These are phyloP conservation scores for Hippocampus kuda DNA, from an alignment of 2,797 vertebrate genomes.

Conservation along the genomic window DNA sequence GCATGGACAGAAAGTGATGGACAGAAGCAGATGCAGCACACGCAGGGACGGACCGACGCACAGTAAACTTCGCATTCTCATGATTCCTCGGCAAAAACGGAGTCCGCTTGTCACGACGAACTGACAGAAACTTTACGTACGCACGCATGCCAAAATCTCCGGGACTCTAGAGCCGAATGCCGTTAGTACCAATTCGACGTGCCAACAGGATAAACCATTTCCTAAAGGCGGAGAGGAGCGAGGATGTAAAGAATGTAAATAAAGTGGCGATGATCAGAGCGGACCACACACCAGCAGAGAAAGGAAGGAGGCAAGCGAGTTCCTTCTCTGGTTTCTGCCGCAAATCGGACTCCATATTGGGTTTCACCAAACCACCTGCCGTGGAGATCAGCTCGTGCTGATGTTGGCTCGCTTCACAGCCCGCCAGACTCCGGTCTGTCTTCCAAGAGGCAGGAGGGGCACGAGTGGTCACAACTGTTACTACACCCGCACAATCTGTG, in stretches of 20 bases:
- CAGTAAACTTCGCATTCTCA: conserved; percentile 44
- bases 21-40: conserved; percentile 51
- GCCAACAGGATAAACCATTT: conserved; percentile 44
- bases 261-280: conserved; percentile 36
- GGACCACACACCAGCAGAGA: conserved; percentile 50
- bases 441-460: conserved; percentile 3
- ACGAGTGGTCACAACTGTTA: conserved; percentile 20
- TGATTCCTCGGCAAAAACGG: conserved; percentile 42
- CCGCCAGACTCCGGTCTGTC: conserved; percentile 19
- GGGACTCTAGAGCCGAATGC: conserved; percentile 31
- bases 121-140: conserved; percentile 37
- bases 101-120: conserved; percentile 41
- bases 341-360: conserved; percentile 30
- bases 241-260: conserved; percentile 49
- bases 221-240: conserved; percentile 30
- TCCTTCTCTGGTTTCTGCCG: conserved; percentile 31
- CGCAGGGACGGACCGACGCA: conserved; percentile 1
- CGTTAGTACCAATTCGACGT: conserved; percentile 34
- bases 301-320: conserved; percentile 22
- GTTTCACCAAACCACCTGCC: conserved; percentile 54
- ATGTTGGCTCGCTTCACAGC: conserved; percentile 26
- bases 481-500: neutral
- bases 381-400: conserved; percentile 27
- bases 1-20: conserved; percentile 21
- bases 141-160: conserved; percentile 13